Conservation (phyloP, 1,140 invertebrate genomes). For the Pantala flavescens region DNA sequence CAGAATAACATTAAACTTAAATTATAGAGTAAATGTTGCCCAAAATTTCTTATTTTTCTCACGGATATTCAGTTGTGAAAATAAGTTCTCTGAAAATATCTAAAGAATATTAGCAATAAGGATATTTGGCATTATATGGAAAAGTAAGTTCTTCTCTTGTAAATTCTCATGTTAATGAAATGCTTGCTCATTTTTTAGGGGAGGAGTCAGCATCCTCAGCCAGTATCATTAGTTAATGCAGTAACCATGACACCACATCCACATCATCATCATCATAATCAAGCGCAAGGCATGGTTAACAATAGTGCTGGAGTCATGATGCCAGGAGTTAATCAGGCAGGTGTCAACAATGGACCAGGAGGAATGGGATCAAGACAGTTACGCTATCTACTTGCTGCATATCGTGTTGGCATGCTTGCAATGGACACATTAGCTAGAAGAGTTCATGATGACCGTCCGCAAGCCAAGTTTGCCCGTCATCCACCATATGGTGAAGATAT, state of each 20-base stretch:
- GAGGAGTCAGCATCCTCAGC: not conserved
- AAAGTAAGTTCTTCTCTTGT: no score
- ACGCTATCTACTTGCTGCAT: slow-evolving; percentile 76
- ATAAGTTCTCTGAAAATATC: no score
- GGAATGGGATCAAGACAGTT: slow-evolving; percentile 42
- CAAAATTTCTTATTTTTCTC: no score
- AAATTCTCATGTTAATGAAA: no score
- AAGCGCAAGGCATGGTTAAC: not conserved
- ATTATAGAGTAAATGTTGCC: no score
- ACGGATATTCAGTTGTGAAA: no score
- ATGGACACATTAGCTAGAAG: slow-evolving; percentile 86
- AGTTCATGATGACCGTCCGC: slow-evolving; percentile 88
- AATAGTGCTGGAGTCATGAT: not conserved
- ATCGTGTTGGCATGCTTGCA: slow-evolving; percentile 90
- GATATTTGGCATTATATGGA: no score
- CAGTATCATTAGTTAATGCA: not conserved
- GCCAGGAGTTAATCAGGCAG: not conserved
- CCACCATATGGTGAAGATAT: slow-evolving; percentile 95
- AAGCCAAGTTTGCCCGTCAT: slow-evolving; percentile 89
- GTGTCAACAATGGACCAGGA: slow-evolving; percentile 14
- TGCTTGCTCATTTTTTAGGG: no score
- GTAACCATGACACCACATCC: not conserved
- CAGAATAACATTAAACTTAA: no score
- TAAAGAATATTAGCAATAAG: no score
- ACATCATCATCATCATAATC: not conserved